Base-by-base conservation (phyloP, 2,888 invertebrate species). In the Hesperia comma region DNA sequence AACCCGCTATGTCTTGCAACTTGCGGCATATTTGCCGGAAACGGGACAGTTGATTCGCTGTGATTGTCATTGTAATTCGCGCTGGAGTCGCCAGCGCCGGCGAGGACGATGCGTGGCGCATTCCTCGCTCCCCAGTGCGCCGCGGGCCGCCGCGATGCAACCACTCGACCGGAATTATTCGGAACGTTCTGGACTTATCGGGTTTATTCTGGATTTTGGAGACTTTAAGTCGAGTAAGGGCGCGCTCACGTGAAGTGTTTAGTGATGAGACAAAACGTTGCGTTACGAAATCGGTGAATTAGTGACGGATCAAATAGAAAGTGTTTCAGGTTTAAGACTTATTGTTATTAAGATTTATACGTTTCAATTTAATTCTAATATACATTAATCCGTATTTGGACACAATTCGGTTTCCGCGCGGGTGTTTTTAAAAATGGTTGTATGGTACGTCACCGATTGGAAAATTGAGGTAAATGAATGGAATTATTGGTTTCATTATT, bases 41-140 rank as follows among this genome's bases (percentile, higher is more conserved):
- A 82, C 78, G 66, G 71, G 73, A 66, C 72, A 78, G 80, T 81
- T 80, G 78, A 82, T 82, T 80, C 76, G 79, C 78, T 75, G 74
- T 73, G 77, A 87, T 89, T 88, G 88, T 87, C 85, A 86, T 88
- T 87, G 75, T 85, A 81, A 89, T 87, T 83, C 83, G 84, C 83
- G 78, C 71, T 61, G 61, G 67, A 69, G 53, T 49, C 49, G 49
- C 19, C 49, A 10, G 10, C 43, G 43, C 15, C 15, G 43, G 63
- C 71, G 71, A 68, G 57, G 58, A 46, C 64, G 40, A 33, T 68
- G 58, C 49, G 68, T 71, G 43, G 41, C 54, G 60, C 66, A 54
- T 54, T 60, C 66, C 43, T 1, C 40, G 12, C 1, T 37, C 10
- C 8, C 12, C 8, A 10, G 2, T 0, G 10, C 6, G 15, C 49